Percentiles rank a stretch among this genome's conserved stretches.
Evolutionary conservation across 2,113 vertebrate species (phyloP).

Genomic region (Microcebus griseorufus): DNA sequence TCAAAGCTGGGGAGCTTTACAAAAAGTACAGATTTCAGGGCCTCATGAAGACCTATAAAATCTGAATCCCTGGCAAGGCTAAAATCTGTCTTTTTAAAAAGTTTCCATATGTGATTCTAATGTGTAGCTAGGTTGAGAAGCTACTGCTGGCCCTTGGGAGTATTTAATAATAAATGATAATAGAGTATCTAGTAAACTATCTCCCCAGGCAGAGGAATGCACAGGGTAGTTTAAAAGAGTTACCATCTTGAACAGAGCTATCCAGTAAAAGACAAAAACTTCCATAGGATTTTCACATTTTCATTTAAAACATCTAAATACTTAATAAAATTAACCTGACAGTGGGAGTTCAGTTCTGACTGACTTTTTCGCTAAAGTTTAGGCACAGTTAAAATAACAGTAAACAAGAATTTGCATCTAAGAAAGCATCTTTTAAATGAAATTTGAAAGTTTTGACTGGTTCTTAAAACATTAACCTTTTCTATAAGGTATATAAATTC

Average conservation of each 20-base stretch:
- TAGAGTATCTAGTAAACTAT: neutral
- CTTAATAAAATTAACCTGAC: neutral
- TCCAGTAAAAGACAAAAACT: neutral
- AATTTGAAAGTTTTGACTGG: neutral
- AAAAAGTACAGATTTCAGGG: no score
- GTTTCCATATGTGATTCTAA: no score
- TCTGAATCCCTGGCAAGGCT: no score
- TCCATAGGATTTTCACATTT: neutral
- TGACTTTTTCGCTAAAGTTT: neutral
- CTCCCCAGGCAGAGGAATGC: neutral
- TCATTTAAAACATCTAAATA: neutral
- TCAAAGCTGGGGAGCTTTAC: no score
- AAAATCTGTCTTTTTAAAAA: no score
- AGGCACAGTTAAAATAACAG: neutral
- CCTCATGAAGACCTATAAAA: no score
- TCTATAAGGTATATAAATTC: neutral
- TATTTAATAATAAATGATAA: constrained; percentile 30
- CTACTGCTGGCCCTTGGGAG: neutral
- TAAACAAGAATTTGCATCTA: neutral
- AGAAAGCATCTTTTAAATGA: neutral
- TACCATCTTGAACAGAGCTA: neutral
- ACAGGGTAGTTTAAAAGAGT: neutral
- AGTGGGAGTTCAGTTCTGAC: neutral
- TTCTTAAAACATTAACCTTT: neutral
- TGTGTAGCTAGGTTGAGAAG: neutral